Percentiles rank a stretch among this genome's conserved stretches.
Evolutionary conservation across 1,140 invertebrate species (phyloP).

Genomic region (Lepidostoma basale): DNA sequence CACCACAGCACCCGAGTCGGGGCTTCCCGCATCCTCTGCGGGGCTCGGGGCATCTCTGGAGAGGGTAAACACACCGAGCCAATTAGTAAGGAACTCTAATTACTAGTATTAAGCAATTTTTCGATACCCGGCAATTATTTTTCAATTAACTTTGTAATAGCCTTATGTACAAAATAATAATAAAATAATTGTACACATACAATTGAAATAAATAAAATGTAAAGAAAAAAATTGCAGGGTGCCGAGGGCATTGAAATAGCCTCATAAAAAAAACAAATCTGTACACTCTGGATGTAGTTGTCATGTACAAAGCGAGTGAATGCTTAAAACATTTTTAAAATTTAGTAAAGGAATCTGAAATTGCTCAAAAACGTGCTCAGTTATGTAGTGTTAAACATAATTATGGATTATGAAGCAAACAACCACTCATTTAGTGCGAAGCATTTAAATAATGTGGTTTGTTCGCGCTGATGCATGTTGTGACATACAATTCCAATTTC

Average conservation of each 20-base stretch:
- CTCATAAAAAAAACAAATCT: slow-evolving; percentile 35
- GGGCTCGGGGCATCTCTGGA: slow-evolving; percentile 65
- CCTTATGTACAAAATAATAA: background rate
- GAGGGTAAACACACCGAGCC: slow-evolving; percentile 61
- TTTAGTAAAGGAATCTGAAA: slow-evolving; percentile 36
- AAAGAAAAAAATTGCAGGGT: background rate
- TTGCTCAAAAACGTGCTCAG: slow-evolving; percentile 40
- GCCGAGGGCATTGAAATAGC: background rate
- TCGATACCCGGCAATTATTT: background rate
- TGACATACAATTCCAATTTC: slow-evolving; percentile 20
- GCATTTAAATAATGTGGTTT: slow-evolving; percentile 39
- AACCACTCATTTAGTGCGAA: slow-evolving; percentile 46
- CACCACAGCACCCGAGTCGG: slow-evolving; percentile 56
- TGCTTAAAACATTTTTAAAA: slow-evolving; percentile 36
- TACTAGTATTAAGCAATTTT: slow-evolving; percentile 15
- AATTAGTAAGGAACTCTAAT: slow-evolving; percentile 42
- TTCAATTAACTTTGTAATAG: background rate
- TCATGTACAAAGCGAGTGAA: slow-evolving; percentile 41
- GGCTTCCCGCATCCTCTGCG: slow-evolving; percentile 63
- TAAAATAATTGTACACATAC: background rate
- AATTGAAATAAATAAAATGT: background rate
- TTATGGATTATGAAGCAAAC: slow-evolving; percentile 42
- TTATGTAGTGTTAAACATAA: slow-evolving; percentile 38
- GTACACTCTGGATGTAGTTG: slow-evolving; percentile 33
- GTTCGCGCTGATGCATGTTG: slow-evolving; percentile 41